Evolutionary conservation across 2,113 vertebrate genomes (phyloP).

Genomic region (Anolis sagrei): DNA sequence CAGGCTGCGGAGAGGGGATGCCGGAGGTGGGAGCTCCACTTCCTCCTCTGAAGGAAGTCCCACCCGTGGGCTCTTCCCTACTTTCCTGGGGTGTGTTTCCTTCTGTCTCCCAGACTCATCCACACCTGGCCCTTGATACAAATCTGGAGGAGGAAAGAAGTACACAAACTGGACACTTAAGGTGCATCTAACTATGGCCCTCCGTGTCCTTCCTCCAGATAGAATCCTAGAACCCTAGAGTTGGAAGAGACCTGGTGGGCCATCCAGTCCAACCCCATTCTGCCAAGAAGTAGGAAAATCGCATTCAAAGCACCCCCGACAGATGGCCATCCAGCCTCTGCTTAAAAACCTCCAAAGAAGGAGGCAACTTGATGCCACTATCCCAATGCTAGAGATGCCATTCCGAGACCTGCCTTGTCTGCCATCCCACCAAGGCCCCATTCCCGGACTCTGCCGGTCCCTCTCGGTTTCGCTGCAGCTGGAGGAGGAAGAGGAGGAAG

Average conservation of each 20-base stretch:
- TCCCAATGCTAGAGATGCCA: not conserved
- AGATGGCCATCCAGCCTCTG: no score
- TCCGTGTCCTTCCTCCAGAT: no score
- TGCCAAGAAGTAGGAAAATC: no score
- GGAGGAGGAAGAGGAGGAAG: constrained; percentile 21
- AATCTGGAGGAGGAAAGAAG: not conserved
- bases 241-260: no score
- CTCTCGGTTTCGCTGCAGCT: constrained; percentile 13
- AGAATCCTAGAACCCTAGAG: no score
- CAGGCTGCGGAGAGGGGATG: not conserved
- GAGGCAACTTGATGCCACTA: no score
- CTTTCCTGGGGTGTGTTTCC: not conserved
- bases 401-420: not conserved
- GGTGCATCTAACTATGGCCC: no score
- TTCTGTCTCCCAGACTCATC: not conserved
- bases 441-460: not conserved
- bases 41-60: not conserved
- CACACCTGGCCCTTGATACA: not conserved
- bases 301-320: no score
- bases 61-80: not conserved
- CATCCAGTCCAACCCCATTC: no score
- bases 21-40: no score
- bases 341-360: no score
- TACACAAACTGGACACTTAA: not conserved
- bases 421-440: not conserved